A percentile compares a stretch with the other conserved stretches of the same genome.
phyloP scores from a whole-genome alignment of 2,888 invertebrate species.

The Caenorhabditis zanzibari region DNA sequence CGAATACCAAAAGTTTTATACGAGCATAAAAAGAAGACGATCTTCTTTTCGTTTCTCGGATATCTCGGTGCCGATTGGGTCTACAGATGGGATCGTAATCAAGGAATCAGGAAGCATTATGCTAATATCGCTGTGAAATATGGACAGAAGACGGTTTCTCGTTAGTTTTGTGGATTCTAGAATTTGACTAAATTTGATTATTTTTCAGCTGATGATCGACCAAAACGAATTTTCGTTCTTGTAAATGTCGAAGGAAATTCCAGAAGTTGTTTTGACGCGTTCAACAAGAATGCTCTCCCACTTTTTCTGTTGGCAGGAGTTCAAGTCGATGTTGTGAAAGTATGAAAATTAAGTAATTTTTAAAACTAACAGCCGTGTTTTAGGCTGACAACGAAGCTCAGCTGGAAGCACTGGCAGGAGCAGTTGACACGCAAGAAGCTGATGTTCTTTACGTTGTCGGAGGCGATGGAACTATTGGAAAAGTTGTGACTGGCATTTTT shows the following conservation, averaged over 20 bases:
- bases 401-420: slow-evolving; percentile 76
- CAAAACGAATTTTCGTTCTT: slow-evolving; percentile 78
- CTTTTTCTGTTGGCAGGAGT: slow-evolving; percentile 82
- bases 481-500: slow-evolving; percentile 78
- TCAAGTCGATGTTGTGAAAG: slow-evolving; percentile 75
- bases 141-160: slow-evolving; percentile 73
- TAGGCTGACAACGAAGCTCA: slow-evolving; percentile 76
- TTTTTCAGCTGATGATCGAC: slow-evolving; percentile 73
- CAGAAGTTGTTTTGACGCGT: slow-evolving; percentile 75
- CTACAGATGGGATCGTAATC: slow-evolving; percentile 68
- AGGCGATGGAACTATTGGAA: slow-evolving; percentile 81
- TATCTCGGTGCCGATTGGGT: slow-evolving; percentile 72
- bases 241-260: slow-evolving; percentile 79
- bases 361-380: too few relatives aligned
- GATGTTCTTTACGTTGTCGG: slow-evolving; percentile 82
- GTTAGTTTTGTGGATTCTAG: slow-evolving; percentile 43
- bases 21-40: slow-evolving; percentile 78
- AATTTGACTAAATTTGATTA: too few relatives aligned
- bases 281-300: slow-evolving; percentile 80
- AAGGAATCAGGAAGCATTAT: slow-evolving; percentile 75
- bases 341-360: too few relatives aligned
- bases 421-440: slow-evolving; percentile 78
- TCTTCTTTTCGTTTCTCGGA: slow-evolving; percentile 70
- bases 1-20: slow-evolving; percentile 69
- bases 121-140: slow-evolving; percentile 74